Evolutionary conservation across 2,888 invertebrate genomes (phyloP), one percentile per base, ranked within the genome.

Genomic region (Frankliniella intonsa): DNA sequence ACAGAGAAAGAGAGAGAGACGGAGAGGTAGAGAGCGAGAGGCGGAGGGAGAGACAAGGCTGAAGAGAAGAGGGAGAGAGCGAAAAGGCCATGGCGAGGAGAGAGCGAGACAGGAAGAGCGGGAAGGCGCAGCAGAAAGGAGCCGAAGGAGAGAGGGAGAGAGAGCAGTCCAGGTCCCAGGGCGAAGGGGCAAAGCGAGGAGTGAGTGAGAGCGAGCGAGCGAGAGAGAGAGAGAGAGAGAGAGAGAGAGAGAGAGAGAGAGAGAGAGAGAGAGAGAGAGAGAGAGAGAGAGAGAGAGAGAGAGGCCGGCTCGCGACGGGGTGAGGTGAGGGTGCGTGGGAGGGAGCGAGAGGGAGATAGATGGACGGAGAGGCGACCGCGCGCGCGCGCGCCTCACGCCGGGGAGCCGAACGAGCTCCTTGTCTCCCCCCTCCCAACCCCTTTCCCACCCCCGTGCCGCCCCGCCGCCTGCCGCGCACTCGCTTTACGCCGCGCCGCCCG

Each of bases 341-440:
- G 25, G 69, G 25, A 76, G 69, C 69, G 69, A 76, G 69, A 76
- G 69, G 69, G 69, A 76, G 69, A 76, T 76, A 76, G 69, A 76
- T 76, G 69, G 69, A 22, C 69, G 69, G 69, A 22, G 69, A 76
- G 25, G n/a, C n/a, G n/a, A n/a, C n/a, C n/a, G n/a, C 69, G 69
- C 69, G 69, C 25, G 69, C 69, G 62, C 69, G 69, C 22, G 69
- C 69, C 69, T 62, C 62, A 62, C 62, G 69, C 69, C 69, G 69
- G 69, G 22, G 69, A 76, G 69, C 69, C 69, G 69, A 76, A 76
- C 69, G 69, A 76, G 69, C 69, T 22, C 69, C 69, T 76, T 76
- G 25, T 25, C 69, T 22, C 22, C 25, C 69, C 25, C 17, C 22
- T 12, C 25, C 69, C 10, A 1, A 12, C 22, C 10, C 69, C 69